These are phyloP conservation scores for Perognathus longimembris DNA, from an alignment of 2,113 vertebrate genomes.

Conservation along the genomic window DNA sequence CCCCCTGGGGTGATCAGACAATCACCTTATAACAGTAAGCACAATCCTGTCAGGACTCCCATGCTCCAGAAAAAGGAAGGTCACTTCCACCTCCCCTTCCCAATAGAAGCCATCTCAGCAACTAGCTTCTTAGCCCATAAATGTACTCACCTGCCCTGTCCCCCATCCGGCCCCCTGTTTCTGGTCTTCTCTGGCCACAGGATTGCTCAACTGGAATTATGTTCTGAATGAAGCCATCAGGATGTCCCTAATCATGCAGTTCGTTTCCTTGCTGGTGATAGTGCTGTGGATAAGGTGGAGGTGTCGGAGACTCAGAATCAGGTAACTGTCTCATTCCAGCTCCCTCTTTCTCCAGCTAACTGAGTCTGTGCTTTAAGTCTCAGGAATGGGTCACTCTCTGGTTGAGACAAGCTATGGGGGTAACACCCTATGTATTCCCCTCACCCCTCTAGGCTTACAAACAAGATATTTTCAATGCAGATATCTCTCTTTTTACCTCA, in stretches of 20 bases:
- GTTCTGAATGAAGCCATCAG: conserved; percentile 69
- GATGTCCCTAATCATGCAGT: conserved; percentile 60
- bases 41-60: background rate
- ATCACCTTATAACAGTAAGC: background rate
- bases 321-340: conserved; percentile 61
- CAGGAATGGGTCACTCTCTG: background rate
- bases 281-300: conserved; percentile 76
- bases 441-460: background rate
- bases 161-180: conserved; percentile 42
- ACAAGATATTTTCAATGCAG: conserved; percentile 23
- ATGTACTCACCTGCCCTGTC: background rate
- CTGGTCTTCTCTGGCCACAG: conserved; percentile 71
- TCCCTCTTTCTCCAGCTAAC: background rate
- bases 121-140: background rate
- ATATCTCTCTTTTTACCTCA: conserved; percentile 40
- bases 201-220: conserved; percentile 66
- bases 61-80: background rate
- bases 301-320: conserved; percentile 68
- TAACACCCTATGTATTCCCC: background rate
- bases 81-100: background rate
- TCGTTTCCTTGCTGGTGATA: conserved; percentile 66
- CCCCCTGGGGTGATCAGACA: background rate
- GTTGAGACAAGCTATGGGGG: background rate
- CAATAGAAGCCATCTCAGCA: background rate
- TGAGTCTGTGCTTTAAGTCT: background rate